phyloP scores from a whole-genome alignment of 2,113 vertebrate species.

The Hirundichthys speculiger region DNA sequence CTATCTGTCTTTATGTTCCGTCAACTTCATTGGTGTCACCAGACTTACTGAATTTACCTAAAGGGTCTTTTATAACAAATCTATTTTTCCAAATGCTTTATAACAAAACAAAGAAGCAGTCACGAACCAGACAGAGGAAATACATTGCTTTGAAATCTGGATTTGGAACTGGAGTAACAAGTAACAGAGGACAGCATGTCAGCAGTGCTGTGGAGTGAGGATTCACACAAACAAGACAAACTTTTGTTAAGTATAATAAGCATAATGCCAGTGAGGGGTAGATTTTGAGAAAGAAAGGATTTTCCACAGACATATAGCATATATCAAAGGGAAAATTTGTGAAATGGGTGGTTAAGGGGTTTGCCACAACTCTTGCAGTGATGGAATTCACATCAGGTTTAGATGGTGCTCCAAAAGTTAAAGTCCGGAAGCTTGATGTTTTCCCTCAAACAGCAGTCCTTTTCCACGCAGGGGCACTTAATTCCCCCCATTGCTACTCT shows the following conservation, averaged over 20 bases:
- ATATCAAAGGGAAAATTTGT: conserved; percentile 26
- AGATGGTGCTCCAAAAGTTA: conserved; percentile 50
- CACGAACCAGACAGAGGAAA: conserved; percentile 3
- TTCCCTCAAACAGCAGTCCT: conserved; percentile 48
- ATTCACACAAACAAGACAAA: conserved; percentile 51
- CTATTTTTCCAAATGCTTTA: background rate
- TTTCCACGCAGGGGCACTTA: conserved; percentile 64
- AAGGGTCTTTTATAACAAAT: background rate
- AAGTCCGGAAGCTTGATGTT: conserved; percentile 69
- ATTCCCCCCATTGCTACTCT: conserved; percentile 44
- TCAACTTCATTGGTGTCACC: background rate
- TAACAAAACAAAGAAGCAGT: conserved; percentile 5
- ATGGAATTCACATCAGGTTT: conserved; percentile 72
- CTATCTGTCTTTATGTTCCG: background rate
- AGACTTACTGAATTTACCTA: background rate
- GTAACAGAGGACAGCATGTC: conserved; percentile 40
- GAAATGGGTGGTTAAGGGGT: conserved; percentile 38
- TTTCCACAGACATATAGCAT: background rate
- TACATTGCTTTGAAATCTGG: conserved; percentile 12
- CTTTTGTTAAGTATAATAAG: conserved; percentile 42
- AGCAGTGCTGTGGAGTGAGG: conserved; percentile 35
- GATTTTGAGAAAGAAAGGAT: conserved; percentile 40
- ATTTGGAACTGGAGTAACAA: too few species aligned
- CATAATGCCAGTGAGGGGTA: conserved; percentile 21
- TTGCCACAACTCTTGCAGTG: conserved; percentile 42